Evolutionary conservation across 2,113 vertebrate genomes (phyloP).

Genomic region (Bambusicola thoracicus): DNA sequence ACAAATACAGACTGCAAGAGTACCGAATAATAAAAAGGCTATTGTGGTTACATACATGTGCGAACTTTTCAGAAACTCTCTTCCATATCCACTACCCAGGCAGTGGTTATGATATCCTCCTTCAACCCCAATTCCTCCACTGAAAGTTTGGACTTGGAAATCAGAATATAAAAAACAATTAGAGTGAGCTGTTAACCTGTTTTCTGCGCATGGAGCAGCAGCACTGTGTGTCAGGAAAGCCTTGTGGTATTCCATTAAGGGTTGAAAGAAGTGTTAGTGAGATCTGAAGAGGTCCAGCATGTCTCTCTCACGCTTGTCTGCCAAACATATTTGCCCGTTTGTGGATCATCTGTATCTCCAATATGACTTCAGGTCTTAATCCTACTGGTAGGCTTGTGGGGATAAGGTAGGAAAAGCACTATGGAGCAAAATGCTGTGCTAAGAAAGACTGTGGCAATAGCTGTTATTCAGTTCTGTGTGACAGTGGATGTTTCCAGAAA

Average conservation of each 20-base stretch:
- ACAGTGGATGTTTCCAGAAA: background rate
- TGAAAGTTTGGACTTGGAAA: background rate
- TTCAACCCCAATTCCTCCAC: background rate
- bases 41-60: background rate
- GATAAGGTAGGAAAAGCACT: background rate
- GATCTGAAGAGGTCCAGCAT: background rate
- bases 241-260: background rate
- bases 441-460: background rate
- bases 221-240: background rate
- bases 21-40: background rate
- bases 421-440: background rate
- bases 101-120: background rate
- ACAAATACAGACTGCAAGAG: background rate
- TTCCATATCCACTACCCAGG: background rate
- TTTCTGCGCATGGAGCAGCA: background rate
- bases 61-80: background rate
- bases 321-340: background rate
- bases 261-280: accelerated
- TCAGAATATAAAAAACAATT: background rate
- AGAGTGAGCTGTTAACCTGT: background rate
- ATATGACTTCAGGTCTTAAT: background rate
- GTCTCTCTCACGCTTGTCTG: background rate
- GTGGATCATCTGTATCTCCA: background rate
- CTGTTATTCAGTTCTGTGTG: background rate
- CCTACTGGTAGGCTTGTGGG: background rate